Evolutionary conservation across 1,140 invertebrate genomes (phyloP).

Genomic region (Hylaeus anthracinus): DNA sequence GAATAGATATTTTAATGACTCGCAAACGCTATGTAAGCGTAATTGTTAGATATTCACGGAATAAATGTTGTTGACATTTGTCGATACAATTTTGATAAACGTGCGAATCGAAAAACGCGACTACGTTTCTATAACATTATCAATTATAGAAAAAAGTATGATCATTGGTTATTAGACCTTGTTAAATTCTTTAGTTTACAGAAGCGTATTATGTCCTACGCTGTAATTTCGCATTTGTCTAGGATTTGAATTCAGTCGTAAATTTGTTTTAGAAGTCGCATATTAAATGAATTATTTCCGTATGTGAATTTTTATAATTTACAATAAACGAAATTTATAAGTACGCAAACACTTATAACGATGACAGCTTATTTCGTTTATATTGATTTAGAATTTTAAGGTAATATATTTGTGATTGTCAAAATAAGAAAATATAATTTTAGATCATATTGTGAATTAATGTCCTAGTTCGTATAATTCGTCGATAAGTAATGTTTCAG

Average conservation of each 20-base stretch:
- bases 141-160: not conserved
- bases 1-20: constrained; percentile 15
- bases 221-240: constrained; percentile 28
- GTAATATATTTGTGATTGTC: constrained; percentile 28
- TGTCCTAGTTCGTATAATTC: constrained; percentile 6
- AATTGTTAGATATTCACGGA: constrained; percentile 20
- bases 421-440: constrained; percentile 24
- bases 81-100: constrained; percentile 31
- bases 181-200: constrained; percentile 11
- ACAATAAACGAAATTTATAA: constrained; percentile 34
- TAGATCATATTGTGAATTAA: constrained; percentile 16
- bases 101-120: not conserved
- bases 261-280: not conserved
- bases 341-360: not conserved
- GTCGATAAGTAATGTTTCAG: constrained; percentile 20
- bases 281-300: not conserved
- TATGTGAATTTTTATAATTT: constrained; percentile 47
- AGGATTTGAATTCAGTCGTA: constrained; percentile 1
- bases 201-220: constrained; percentile 11
- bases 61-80: constrained; percentile 31
- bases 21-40: constrained; percentile 7
- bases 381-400: constrained; percentile 21
- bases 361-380: constrained; percentile 1
- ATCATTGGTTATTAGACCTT: not conserved
- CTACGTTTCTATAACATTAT: constrained; percentile 16